Conservation (phyloP, 2,888 invertebrate genomes). For the Caenorhabditis sinica region DNA sequence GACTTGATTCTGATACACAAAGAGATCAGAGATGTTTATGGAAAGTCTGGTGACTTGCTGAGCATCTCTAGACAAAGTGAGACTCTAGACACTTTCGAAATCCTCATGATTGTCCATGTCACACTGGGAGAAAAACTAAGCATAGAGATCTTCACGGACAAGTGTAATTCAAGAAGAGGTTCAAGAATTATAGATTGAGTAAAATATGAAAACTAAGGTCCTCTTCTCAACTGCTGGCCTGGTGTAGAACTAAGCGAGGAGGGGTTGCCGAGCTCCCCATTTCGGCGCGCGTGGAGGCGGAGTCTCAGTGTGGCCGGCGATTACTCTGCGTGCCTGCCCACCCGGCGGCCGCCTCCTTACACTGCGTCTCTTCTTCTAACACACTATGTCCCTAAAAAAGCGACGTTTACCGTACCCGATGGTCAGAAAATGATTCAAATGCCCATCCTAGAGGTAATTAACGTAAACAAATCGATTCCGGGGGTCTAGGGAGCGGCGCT, state of each 20-base stretch:
- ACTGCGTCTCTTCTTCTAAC: slow-evolving; percentile 48
- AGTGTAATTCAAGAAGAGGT: neutral
- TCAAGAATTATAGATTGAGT: slow-evolving; percentile 10
- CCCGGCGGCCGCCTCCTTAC: slow-evolving; percentile 59
- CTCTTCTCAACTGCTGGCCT: slow-evolving; percentile 58
- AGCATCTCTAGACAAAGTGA: neutral
- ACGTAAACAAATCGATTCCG: slow-evolving; percentile 55
- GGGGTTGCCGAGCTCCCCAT: slow-evolving; percentile 73
- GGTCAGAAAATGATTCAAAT: slow-evolving; percentile 49
- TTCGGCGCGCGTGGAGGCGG: slow-evolving; percentile 76
- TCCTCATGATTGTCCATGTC: neutral
- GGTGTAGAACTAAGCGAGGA: slow-evolving; percentile 66
- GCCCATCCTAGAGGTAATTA: slow-evolving; percentile 47
- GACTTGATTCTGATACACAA: neutral
- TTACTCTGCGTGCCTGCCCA: slow-evolving; percentile 71
- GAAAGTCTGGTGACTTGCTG: neutral
- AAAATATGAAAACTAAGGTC: slow-evolving; percentile 58
- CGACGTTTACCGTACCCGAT: slow-evolving; percentile 49
- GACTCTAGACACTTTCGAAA: neutral
- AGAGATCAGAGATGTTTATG: slow-evolving; percentile 12
- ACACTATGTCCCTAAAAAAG: slow-evolving; percentile 34
- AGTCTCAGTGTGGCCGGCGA: slow-evolving; percentile 66
- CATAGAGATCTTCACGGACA: neutral
- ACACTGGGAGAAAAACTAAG: neutral
- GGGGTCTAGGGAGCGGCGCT: neutral